Base-by-base conservation (phyloP, 2,888 invertebrate genomes). In the Rhynchonema sp. region DNA sequence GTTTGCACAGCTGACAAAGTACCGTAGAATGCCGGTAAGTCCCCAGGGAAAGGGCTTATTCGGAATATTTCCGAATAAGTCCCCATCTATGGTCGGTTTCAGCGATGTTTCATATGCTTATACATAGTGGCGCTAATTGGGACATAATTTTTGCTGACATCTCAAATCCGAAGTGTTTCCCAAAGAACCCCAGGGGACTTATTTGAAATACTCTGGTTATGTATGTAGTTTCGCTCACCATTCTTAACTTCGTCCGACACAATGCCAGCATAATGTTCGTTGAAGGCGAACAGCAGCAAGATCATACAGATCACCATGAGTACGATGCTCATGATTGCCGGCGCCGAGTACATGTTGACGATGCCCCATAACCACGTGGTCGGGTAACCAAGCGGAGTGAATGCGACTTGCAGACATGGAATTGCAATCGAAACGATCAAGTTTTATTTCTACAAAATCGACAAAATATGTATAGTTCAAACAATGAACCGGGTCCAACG, bases 201-300 rank as follows among this genome's bases (percentile, higher is more conserved):
- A n/a, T n/a, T n/a, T n/a, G n/a, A n/a, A n/a, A n/a, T n/a, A n/a
- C n/a, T n/a, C n/a, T n/a, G n/a, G n/a, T n/a, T n/a, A n/a, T n/a
- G n/a, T n/a, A n/a, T n/a, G n/a, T n/a, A 46, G 22, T 46, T 46
- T 46, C 46, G 3, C 13, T 22, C 22, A 52, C 52, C 25, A 20
- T 52, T 6, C 52, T 25, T 52, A 3, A 23, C 25, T 25, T 22
- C 3, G 17, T 52, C 52, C 3, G n/a, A 6, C 52, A 52, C 52
- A 25, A 52, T 28, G 30, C 59, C 59, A 3, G 59, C 55, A 28
- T 59, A 59, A 9, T 30, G 25, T 27, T 59, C 59, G 2, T 28
- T 28, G 46, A 59, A 59, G 30, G 56, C 13, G 26, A 3, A 56
- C 9, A 22, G 26, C 1, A 59, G 17, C 26, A 28, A 17, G 22